These are phyloP conservation scores for Thunnus albacares DNA, from an alignment of 2,797 vertebrate genomes.

Conservation along the genomic window DNA sequence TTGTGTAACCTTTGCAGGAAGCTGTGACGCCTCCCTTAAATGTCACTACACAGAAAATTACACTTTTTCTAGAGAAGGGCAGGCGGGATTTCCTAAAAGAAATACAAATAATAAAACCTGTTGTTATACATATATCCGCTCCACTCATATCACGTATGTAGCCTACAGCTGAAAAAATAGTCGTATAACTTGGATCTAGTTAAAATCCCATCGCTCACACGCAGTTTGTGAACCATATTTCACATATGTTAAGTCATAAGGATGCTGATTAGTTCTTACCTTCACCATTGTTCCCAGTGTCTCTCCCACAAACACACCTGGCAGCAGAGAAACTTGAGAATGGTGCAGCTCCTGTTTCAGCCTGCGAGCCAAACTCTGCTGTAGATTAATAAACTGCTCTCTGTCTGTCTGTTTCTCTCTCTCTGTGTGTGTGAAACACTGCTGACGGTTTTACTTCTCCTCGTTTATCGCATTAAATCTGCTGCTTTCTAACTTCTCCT, in stretches of 20 bases:
- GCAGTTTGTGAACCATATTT: neutral
- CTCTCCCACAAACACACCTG: slow-evolving; percentile 69
- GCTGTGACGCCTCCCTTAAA: slow-evolving; percentile 24
- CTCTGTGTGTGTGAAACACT: neutral
- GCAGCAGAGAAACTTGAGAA: slow-evolving; percentile 48
- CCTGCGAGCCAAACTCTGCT: slow-evolving; percentile 26
- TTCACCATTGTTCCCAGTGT: slow-evolving; percentile 82
- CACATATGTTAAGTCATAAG: neutral
- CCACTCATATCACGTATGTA: neutral
- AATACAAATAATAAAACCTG: neutral
- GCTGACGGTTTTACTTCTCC: neutral
- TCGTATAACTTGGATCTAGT: neutral
- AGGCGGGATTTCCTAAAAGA: neutral
- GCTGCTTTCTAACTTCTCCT: slow-evolving; percentile 46
- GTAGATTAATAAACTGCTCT: neutral
- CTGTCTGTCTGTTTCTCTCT: neutral
- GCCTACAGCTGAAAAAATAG: no score
- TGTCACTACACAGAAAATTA: neutral
- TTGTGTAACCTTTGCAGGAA: slow-evolving; percentile 34
- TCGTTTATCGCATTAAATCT: neutral
- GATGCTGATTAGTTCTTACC: slow-evolving; percentile 66
- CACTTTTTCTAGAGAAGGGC: neutral
- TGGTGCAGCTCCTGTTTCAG: slow-evolving; percentile 48
- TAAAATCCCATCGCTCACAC: neutral
- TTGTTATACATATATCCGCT: slow-evolving; percentile 1